phyloP scores from a whole-genome alignment of 1,140 invertebrate species.

The Hyphantria cunea region DNA sequence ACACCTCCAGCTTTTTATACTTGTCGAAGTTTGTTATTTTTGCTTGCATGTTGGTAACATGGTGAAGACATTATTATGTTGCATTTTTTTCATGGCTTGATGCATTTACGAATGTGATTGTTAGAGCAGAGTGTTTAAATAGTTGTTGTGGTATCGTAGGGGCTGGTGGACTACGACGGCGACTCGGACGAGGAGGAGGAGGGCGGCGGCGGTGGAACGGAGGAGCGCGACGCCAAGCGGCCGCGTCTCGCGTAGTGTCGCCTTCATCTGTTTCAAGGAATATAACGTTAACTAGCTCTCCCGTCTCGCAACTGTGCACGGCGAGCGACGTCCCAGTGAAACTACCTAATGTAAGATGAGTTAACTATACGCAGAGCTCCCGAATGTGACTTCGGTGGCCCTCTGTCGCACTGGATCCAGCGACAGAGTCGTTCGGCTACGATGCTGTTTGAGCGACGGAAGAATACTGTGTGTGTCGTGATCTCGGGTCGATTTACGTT shows the following conservation, averaged over 20 bases:
- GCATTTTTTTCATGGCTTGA: no score
- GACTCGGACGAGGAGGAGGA: constrained; percentile 97
- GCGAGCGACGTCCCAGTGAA: constrained; percentile 31
- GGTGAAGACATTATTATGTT: no score
- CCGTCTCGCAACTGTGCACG: constrained; percentile 48
- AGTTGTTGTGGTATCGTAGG: constrained; percentile 79
- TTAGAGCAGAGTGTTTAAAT: no score
- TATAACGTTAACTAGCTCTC: constrained; percentile 43
- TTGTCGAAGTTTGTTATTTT: no score
- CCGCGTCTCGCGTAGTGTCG: constrained; percentile 74
- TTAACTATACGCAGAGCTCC: constrained; percentile 11
- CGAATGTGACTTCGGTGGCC: constrained; percentile 8
- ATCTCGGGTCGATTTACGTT: neutral
- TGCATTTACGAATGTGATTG: no score
- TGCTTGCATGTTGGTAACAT: no score
- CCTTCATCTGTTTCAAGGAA: constrained; percentile 59
- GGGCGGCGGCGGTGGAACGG: constrained; percentile 82
- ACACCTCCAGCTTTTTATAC: no score
- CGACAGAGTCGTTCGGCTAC: neutral
- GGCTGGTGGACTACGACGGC: constrained; percentile 97
- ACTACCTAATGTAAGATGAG: constrained; percentile 11
- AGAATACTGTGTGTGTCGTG: neutral
- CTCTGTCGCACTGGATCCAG: neutral
- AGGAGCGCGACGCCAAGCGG: constrained; percentile 69
- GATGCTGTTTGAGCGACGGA: neutral